Evolutionary conservation across 2,113 vertebrate species (phyloP).

Genomic region (Galemys pyrenaicus): DNA sequence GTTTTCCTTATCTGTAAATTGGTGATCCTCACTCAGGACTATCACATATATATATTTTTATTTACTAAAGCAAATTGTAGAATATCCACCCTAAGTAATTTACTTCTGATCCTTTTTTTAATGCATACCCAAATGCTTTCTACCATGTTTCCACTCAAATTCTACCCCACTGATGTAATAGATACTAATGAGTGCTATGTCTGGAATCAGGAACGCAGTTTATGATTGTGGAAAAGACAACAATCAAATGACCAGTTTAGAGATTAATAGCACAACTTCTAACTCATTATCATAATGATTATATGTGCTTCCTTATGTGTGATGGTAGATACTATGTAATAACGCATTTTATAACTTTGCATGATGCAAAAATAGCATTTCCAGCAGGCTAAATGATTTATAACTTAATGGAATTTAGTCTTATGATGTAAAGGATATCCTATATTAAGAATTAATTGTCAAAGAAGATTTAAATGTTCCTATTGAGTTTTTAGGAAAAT

Average conservation of each 20-base stretch:
- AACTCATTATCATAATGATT: background rate
- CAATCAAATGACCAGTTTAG: conserved; percentile 9
- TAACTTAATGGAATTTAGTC: conserved; percentile 34
- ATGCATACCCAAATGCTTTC: background rate
- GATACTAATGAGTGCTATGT: conserved; percentile 23
- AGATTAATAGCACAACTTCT: conserved; percentile 22
- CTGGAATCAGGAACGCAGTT: background rate
- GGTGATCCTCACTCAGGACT: background rate
- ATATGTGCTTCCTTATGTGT: background rate
- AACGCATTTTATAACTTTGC: conserved; percentile 30
- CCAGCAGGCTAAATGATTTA: conserved; percentile 42
- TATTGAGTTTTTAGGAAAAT: conserved; percentile 17
- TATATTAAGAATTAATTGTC: conserved; percentile 47
- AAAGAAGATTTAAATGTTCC: conserved; percentile 48
- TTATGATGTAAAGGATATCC: conserved; percentile 20
- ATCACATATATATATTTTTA: background rate
- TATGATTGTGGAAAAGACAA: conserved; percentile 6
- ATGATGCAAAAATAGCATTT: conserved; percentile 13
- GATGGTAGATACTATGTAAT: background rate
- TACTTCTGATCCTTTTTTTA: background rate
- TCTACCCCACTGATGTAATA: background rate
- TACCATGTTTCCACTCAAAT: conserved; percentile 6
- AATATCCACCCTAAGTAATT: background rate
- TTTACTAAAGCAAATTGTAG: conserved; percentile 1
- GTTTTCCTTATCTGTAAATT: no score